These are phyloP conservation scores for Lateolabrax maculatus DNA, from an alignment of 2,797 vertebrate genomes.

Conservation along the genomic window DNA sequence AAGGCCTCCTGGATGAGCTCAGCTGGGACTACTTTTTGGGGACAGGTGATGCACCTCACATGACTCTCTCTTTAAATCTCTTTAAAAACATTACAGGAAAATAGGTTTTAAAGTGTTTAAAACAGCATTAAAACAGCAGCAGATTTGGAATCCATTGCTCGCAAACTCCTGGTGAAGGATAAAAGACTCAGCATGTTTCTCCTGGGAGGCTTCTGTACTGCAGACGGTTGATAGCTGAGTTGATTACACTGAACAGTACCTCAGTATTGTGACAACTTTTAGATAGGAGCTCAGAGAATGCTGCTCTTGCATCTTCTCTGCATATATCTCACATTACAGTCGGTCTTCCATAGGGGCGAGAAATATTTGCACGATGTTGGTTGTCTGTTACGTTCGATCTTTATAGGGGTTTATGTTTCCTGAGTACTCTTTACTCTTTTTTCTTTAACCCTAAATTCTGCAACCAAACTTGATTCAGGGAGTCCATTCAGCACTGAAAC, in stretches of 20 bases:
- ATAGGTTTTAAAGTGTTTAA: constrained; percentile 2
- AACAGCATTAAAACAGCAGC: constrained; percentile 3
- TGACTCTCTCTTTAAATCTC: background rate
- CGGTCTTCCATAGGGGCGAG: constrained; percentile 13
- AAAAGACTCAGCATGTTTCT: constrained; percentile 43
- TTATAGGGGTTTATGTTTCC: constrained; percentile 19
- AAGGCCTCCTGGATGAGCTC: constrained; percentile 27
- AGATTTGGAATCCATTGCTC: background rate
- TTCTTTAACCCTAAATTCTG: constrained; percentile 23
- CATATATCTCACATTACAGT: constrained; percentile 37
- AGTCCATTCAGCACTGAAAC: constrained; percentile 29
- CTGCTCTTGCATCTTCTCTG: constrained; percentile 56
- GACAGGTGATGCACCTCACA: constrained; percentile 8
- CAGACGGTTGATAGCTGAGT: constrained; percentile 50
- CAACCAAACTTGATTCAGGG: constrained; percentile 38
- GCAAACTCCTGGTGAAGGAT: constrained; percentile 23
- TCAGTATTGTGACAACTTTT: constrained; percentile 42
- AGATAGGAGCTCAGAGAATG: constrained; percentile 45
- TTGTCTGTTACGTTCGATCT: constrained; percentile 8
- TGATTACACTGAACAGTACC: constrained; percentile 53
- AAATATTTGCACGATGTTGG: constrained; percentile 28
- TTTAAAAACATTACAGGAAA: constrained; percentile 1
- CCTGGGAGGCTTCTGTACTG: constrained; percentile 29
- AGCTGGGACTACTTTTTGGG: background rate
- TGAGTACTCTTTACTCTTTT: background rate